These are phyloP conservation scores for Cyclopterus lumpus DNA, from an alignment of 2,797 vertebrate species.

Conservation along the genomic window DNA sequence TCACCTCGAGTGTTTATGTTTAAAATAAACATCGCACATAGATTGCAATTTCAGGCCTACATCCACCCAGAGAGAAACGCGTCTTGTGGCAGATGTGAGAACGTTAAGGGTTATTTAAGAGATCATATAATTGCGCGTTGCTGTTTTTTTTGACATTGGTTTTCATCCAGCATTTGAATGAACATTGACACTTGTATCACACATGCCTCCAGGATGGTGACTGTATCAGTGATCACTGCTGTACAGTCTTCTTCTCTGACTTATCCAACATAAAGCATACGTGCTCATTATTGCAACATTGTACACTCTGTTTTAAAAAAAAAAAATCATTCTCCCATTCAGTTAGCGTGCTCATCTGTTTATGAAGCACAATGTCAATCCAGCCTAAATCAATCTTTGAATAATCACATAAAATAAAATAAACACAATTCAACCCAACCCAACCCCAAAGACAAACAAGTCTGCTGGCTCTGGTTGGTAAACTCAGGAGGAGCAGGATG, in stretches of 20 bases:
- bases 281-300: neutral
- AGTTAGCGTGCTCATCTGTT: neutral
- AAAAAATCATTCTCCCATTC: neutral
- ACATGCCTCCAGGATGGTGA: conserved; percentile 4
- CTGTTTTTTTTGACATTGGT: conserved; percentile 38
- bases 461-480: conserved; percentile 56
- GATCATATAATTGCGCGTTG: conserved; percentile 36
- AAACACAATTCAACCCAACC: conserved; percentile 37
- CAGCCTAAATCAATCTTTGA: conserved; percentile 29
- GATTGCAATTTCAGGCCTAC: conserved; percentile 47
- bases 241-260: conserved; percentile 1
- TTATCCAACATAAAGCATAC: neutral
- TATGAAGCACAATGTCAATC: conserved; percentile 20
- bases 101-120: conserved; percentile 32
- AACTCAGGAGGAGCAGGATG: conserved; percentile 35
- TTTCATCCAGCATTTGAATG: conserved; percentile 30
- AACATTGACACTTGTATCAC: conserved; percentile 30
- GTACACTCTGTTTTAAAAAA: neutral
- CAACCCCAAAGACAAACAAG: conserved; percentile 29
- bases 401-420: conserved; percentile 42
- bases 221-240: neutral
- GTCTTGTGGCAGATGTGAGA: conserved; percentile 37
- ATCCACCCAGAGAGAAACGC: conserved; percentile 21
- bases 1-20: conserved; percentile 42
- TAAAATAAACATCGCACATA: conserved; percentile 53